Evolutionary conservation across 92 coral and sea anemone species (phyloP).

Genomic region (Bergia sp.): DNA sequence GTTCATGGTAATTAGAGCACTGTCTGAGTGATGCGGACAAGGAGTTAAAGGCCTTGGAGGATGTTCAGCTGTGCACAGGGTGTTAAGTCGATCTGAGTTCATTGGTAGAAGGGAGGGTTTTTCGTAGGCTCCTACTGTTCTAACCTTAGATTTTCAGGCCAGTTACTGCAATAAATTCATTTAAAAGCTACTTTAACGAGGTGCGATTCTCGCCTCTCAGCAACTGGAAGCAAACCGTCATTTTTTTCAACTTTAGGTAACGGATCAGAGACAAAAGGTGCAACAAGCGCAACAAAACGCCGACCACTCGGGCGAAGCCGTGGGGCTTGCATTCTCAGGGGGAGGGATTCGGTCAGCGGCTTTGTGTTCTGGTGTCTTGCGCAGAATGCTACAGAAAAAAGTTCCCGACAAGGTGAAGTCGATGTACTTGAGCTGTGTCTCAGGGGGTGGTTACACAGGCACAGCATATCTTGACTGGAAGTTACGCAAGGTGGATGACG

Average conservation of each 20-base stretch:
- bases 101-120: too few species aligned
- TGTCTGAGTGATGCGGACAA: too few species aligned
- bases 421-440: constrained; percentile 33
- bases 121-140: too few species aligned
- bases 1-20: too few species aligned
- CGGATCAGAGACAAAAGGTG: not conserved
- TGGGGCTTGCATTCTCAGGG: constrained; percentile 29
- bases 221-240: too few species aligned
- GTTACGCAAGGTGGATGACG: constrained; percentile 40
- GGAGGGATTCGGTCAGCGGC: constrained; percentile 40
- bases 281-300: not conserved
- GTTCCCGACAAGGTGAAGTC: constrained; percentile 11
- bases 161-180: too few species aligned
- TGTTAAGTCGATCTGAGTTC: too few species aligned
- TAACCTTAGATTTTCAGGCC: too few species aligned
- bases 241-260: not conserved
- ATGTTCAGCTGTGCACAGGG: too few species aligned
- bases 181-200: too few species aligned
- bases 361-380: constrained; percentile 38
- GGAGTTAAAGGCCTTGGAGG: too few species aligned
- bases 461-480: constrained; percentile 78
- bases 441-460: constrained; percentile 68
- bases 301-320: not conserved
- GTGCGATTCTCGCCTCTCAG: too few species aligned
- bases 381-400: constrained; percentile 37